A percentile compares a stretch with the other conserved stretches of the same genome.
phyloP scores from a whole-genome alignment of 2,888 invertebrate genomes.

The Stenoptilia bipunctidactyla region DNA sequence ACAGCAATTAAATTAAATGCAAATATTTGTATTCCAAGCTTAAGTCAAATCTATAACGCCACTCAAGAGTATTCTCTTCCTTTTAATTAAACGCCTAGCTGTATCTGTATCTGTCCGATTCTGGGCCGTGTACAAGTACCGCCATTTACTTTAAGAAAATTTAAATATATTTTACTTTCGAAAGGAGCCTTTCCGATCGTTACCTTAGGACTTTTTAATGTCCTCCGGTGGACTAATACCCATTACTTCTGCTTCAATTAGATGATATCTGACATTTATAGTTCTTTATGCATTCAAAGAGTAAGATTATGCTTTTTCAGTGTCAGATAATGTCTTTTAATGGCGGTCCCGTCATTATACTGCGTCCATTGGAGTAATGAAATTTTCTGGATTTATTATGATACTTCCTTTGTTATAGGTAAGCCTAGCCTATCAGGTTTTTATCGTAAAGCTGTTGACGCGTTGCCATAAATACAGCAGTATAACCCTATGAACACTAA shows the following conservation, averaged over 20 bases:
- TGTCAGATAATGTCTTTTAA: conserved; percentile 58
- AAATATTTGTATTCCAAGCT: too few species aligned
- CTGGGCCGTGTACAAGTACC: conserved; percentile 25
- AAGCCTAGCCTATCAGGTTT: too few species aligned
- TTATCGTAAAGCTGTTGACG: too few species aligned
- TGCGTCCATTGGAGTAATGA: conserved; percentile 48
- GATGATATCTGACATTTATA: conserved; percentile 68
- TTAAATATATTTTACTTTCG: conserved; percentile 59
- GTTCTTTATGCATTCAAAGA: conserved; percentile 64
- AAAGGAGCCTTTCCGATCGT: conserved; percentile 39
- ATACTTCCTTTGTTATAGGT: too few species aligned
- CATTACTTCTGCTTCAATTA: conserved; percentile 61
- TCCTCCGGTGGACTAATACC: conserved; percentile 18
- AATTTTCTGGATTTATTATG: conserved; percentile 13
- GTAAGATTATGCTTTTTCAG: conserved; percentile 55
- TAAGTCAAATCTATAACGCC: too few species aligned
- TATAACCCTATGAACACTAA: too few species aligned
- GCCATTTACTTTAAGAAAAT: conserved; percentile 45
- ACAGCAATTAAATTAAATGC: too few species aligned
- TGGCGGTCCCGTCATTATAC: conserved; percentile 58
- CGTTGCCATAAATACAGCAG: too few species aligned
- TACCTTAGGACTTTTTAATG: conserved; percentile 55
- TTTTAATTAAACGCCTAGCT: conserved; percentile 42
- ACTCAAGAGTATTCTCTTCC: conserved; percentile 17
- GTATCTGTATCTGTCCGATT: conserved; percentile 22